Base-by-base conservation (phyloP, 2,888 invertebrate genomes). In the Idaea dimidiata region DNA sequence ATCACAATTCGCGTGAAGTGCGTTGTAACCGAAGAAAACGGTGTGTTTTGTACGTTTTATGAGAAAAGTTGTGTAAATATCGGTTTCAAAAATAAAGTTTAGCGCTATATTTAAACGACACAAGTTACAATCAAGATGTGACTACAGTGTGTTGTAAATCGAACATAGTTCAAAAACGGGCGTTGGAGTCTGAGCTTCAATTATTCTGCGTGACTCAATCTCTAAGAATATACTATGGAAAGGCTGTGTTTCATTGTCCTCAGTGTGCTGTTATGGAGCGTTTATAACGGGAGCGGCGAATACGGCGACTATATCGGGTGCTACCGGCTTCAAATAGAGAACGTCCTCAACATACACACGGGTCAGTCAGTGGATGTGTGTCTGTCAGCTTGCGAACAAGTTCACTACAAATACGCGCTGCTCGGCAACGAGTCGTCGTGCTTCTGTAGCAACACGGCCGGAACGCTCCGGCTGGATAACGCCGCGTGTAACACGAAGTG, bases 401-500 rank as follows among this genome's bases (percentile, higher is more conserved):
- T 91, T 0, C 90, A 83, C 70, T 93, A 89, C 74, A 90, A 87
- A 66, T 92, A 89, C 67, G 90, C 93, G 61, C 78, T 92, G 18
- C 82, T 92, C 60, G 87, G 88, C 43, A 89, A 89, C 66, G 86
- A 89, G 59, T 86, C 91, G 6, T 86, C 86, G 5, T 93, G 93
- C 70, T 90, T 86, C 66, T 93, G 93, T 62, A 88, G 88, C 3
- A 93, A 93, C 64, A 69, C 73, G 0, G 86, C 93, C 0, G 91
- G 90, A 8, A 61, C 58, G n/a, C 62, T 67, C 57, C 71, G 67
- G 59, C 67, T 72, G 0, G 80, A 80, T n/a, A 89, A 92, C 57
- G 80, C 86, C 60, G 78, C 88, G 0, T 96, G 95, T 73, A 88
- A 88, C 67, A 93, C 87, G 14, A 89, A 92, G 0, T 97, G 97